These are phyloP conservation scores for Picus viridis DNA, from an alignment of 2,797 vertebrate species.

Conservation along the genomic window DNA sequence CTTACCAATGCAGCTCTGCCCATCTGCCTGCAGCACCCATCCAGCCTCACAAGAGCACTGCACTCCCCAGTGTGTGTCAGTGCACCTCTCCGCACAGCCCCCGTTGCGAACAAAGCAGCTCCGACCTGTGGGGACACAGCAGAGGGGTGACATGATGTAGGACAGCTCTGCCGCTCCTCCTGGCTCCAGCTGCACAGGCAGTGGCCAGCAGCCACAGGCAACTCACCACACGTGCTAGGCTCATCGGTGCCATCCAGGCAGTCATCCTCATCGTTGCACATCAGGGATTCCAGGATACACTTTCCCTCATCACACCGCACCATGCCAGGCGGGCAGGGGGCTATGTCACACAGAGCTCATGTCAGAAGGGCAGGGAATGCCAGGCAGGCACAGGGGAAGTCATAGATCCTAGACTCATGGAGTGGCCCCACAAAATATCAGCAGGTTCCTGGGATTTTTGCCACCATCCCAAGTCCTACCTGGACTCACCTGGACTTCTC, in stretches of 20 bases:
- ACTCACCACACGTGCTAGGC: slow-evolving; percentile 81
- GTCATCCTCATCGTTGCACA: slow-evolving; percentile 82
- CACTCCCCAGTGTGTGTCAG: slow-evolving; percentile 82
- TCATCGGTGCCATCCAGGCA: slow-evolving; percentile 88
- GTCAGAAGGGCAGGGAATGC: background rate
- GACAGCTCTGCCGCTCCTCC: background rate
- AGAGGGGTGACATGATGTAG: accelerated
- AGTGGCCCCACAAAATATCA: background rate
- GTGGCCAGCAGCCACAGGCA: accelerated
- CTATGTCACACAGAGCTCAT: slow-evolving; percentile 21
- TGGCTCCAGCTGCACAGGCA: accelerated
- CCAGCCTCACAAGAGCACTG: slow-evolving; percentile 83
- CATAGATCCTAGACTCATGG: background rate
- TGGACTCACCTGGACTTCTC: background rate
- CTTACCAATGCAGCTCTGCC: slow-evolving; percentile 84
- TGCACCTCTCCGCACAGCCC: slow-evolving; percentile 83
- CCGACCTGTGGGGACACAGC: slow-evolving; percentile 66
- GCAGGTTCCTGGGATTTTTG: background rate
- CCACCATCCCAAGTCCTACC: background rate
- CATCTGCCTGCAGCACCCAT: slow-evolving; percentile 78
- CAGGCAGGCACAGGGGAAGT: background rate
- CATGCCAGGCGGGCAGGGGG: slow-evolving; percentile 62
- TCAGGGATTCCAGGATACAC: slow-evolving; percentile 80
- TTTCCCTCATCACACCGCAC: slow-evolving; percentile 81
- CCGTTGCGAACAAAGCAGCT: slow-evolving; percentile 83